Evolutionary conservation across 2,797 vertebrate species (phyloP), one percentile per base, ranked within the genome.

Genomic region (Liparis tanakae): DNA sequence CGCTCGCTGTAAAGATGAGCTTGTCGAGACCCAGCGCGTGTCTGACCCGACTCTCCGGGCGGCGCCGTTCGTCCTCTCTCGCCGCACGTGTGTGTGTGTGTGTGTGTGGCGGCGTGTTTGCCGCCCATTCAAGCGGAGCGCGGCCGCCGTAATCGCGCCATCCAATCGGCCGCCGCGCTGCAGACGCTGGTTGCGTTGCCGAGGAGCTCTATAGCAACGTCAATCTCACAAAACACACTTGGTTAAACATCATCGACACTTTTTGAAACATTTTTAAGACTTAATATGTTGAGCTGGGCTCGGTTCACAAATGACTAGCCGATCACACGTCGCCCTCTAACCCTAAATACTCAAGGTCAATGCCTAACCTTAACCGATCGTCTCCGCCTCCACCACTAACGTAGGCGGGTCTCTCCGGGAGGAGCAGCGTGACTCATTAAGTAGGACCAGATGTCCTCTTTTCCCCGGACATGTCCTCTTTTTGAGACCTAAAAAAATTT

Each of bases 41-140:
- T 66, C 66, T 81, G 76, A 81, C 83, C 18, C 17, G 82, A 59
- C 56, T 59, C 79, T 85, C 82, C 65, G 80, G 79, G 60, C 41
- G 2, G 30, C 81, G 81, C 67, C 56, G 50, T 82, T 85, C 84
- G 81, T 87, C 20, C 50, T 86, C 83, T 85, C 72, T 78, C 25
- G 57, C 80, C 79, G 85, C 85, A 78, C 86, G 81, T 50, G 62
- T 72, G 46, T 13, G 78, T 82, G 86, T 85, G 80, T 81, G 84
- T 87, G n/a, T n/a, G n/a, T n/a, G n/a, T n/a, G n/a, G n/a, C n/a
- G n/a, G n/a, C n/a, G n/a, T n/a, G n/a, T n/a, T 87, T 91, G 85
- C 83, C 46, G 73, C 78, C 68, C 78, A 76, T 78, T 89, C 82
- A 88, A 67, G 81, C 74, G 3, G 41, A 53, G 64, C 81, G 78